A percentile compares a stretch with the other conserved stretches of the same genome.
phyloP scores from a whole-genome alignment of 2,797 vertebrate species.

The Typhlichthys eigenmanni region DNA sequence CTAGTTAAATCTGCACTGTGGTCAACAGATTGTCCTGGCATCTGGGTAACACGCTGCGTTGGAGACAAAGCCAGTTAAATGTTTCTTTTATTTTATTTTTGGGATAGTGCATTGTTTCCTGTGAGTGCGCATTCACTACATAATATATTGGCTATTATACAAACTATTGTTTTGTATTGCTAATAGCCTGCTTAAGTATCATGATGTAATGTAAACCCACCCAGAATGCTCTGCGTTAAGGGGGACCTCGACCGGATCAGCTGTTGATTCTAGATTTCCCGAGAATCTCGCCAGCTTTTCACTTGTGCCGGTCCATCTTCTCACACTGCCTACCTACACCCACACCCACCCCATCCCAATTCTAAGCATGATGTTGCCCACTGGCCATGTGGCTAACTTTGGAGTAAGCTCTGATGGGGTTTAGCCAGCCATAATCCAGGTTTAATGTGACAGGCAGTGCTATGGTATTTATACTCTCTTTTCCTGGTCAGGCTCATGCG shows the following conservation, averaged over 20 bases:
- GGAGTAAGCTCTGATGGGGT: constrained; percentile 70
- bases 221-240: constrained; percentile 17
- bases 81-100: constrained; percentile 25
- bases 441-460: constrained; percentile 71
- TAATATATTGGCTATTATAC: constrained; percentile 17
- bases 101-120: constrained; percentile 45
- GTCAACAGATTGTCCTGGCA: constrained; percentile 17
- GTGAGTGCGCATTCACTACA: constrained; percentile 16
- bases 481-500: constrained; percentile 45
- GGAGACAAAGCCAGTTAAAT: constrained; percentile 66
- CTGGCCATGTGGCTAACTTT: constrained; percentile 76
- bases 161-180: not conserved
- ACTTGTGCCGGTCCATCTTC: constrained; percentile 38
- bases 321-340: constrained; percentile 51
- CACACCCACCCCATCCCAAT: constrained; percentile 9
- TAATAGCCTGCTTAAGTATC: constrained; percentile 22
- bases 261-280: constrained; percentile 40
- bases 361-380: constrained; percentile 66
- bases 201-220: constrained; percentile 33
- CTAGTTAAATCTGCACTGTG: not conserved
- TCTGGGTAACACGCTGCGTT: constrained; percentile 28
- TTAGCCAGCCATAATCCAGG: constrained; percentile 76
- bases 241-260: constrained; percentile 29
- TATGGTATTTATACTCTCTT: constrained; percentile 72
- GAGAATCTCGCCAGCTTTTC: constrained; percentile 20